Evolutionary conservation across 2,888 invertebrate species (phyloP).

Genomic region (Drosophila gaucha): DNA sequence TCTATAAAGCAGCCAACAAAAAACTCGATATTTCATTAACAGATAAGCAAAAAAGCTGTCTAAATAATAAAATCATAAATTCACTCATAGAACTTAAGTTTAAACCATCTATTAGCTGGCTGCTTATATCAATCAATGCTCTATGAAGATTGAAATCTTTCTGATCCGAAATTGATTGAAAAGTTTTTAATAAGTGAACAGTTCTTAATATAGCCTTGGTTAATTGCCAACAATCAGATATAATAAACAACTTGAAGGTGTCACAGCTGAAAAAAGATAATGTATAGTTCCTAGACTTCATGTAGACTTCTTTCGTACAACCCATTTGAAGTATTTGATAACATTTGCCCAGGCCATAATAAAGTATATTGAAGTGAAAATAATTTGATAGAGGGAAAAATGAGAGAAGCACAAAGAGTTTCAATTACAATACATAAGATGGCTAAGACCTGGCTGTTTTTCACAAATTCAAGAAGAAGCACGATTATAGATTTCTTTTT

Average conservation of each 20-base stretch:
- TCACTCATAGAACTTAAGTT: neutral
- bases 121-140: constrained; percentile 19
- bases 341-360: constrained; percentile 1
- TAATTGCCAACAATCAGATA: constrained; percentile 20
- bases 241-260: constrained; percentile 12
- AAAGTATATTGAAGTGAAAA: constrained; percentile 3
- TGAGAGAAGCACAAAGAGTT: neutral
- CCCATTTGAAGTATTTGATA: constrained; percentile 6
- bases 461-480: neutral
- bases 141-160: neutral
- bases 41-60: neutral
- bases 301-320: constrained; percentile 6
- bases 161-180: constrained; percentile 7
- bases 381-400: neutral
- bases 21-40: too few species aligned
- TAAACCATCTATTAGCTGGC: neutral
- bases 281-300: neutral
- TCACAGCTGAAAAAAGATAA: constrained; percentile 21
- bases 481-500: neutral
- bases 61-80: neutral
- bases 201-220: neutral
- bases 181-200: neutral
- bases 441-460: neutral
- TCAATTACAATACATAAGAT: neutral
- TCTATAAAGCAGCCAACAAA: neutral